These are phyloP conservation scores for Sinohyriopsis cumingii DNA, from an alignment of 2,888 invertebrate species.

Conservation along the genomic window DNA sequence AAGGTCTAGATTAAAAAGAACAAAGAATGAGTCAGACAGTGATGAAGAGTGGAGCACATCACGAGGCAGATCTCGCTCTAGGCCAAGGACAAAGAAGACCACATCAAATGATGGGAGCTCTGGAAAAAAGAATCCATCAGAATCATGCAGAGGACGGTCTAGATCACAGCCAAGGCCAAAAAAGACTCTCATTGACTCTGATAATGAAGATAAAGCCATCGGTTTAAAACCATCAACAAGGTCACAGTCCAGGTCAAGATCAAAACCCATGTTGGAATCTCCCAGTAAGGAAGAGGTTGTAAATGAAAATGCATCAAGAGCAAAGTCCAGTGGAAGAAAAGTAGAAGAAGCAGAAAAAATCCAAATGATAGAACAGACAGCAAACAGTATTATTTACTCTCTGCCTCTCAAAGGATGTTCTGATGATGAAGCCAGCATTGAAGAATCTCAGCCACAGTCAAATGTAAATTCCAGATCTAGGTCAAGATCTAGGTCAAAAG, in stretches of 20 bases:
- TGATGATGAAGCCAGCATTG: too few relatives aligned
- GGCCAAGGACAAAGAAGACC: background rate
- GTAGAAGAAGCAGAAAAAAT: too few relatives aligned
- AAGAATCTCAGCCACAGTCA: too few relatives aligned
- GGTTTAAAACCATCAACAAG: background rate
- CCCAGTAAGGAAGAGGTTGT: background rate
- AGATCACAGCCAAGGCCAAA: background rate
- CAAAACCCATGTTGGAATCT: background rate
- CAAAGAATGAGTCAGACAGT: slow-evolving; percentile 8
- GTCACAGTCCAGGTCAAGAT: slow-evolving; percentile 2
- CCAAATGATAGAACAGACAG: too few relatives aligned
- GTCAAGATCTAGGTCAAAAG: too few relatives aligned
- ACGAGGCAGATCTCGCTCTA: slow-evolving; percentile 3
- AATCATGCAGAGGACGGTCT: slow-evolving; percentile 1
- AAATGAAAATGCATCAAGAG: background rate
- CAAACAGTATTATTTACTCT: too few relatives aligned
- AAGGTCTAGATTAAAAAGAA: slow-evolving; percentile 14
- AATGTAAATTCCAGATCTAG: too few relatives aligned
- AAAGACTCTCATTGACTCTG: background rate
- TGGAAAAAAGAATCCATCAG: background rate
- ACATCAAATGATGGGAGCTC: too few relatives aligned
- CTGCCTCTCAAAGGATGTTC: too few relatives aligned
- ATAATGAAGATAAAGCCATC: background rate
- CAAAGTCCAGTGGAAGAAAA: too few relatives aligned
- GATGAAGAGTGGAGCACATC: slow-evolving; percentile 1